These are phyloP conservation scores for Micromussa lordhowensis DNA, from an alignment of 92 coral and sea anemone genomes.

Conservation along the genomic window DNA sequence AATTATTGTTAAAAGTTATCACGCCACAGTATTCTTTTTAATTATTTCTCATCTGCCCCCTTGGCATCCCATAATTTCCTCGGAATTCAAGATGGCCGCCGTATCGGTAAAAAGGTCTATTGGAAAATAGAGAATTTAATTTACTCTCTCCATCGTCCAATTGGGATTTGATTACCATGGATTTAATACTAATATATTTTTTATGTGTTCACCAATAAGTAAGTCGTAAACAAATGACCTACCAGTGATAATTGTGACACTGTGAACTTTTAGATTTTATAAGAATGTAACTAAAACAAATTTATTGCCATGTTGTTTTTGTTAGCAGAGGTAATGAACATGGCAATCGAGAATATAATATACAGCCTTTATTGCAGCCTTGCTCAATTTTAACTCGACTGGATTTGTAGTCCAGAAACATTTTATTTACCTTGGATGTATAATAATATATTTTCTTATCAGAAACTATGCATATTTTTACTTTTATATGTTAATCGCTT, in stretches of 20 bases:
- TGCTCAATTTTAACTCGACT: neutral
- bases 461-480: slow-evolving; percentile 29
- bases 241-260: neutral
- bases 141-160: too few species aligned
- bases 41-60: too few species aligned
- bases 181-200: slow-evolving; percentile 5
- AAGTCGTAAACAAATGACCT: neutral
- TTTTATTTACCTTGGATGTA: slow-evolving; percentile 20
- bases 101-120: too few species aligned
- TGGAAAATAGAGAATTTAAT: too few species aligned
- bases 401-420: slow-evolving; percentile 2
- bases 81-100: too few species aligned
- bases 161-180: neutral
- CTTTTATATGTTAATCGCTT: neutral
- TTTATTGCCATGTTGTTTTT: slow-evolving; percentile 1
- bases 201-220: neutral
- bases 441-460: slow-evolving; percentile 22
- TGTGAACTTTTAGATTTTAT: neutral
- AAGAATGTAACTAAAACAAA: neutral
- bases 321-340: neutral
- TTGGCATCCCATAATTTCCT: too few species aligned
- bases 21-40: too few species aligned
- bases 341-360: slow-evolving; percentile 2
- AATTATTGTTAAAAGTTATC: too few species aligned
- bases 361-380: neutral